Evolutionary conservation across 2,797 vertebrate genomes (phyloP), one percentile per base, ranked within the genome.

Genomic region (Myripristis murdjan): DNA sequence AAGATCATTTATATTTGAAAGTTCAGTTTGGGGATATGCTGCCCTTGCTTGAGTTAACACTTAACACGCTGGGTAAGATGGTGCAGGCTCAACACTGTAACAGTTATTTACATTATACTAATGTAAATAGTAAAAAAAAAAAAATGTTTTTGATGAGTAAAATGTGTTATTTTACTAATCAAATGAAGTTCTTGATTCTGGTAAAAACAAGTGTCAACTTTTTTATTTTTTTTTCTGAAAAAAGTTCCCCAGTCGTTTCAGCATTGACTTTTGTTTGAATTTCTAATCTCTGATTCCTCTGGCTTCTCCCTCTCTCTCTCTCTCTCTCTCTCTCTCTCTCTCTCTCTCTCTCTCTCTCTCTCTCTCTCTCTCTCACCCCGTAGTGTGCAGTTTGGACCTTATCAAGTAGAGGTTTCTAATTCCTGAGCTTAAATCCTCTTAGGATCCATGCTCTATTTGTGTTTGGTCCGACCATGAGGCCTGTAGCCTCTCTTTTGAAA

Each of bases 361-460:
- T 16, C 22, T 49, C 16, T 24, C 20, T 37, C 15, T 35, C n/a
- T 33, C 33, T 23, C 35, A 77, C 46, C 9, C 26, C 61, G 2
- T 69, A 64, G 58, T 70, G 73, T 48, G 74, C 8, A 15, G 67
- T 77, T 14, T 0, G 69, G 70, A 64, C 82, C 82, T 78, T 80
- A 89, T 77, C 70, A 76, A 94, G 89, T 1, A 79, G 89, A 83
- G 88, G 91, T 93, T 82, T 87, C 90, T 97, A 96, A 97, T 96
- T 96, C 95, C 93, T 92, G 90, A 88, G 87, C 47, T 78, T 55
- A 93, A 99, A 99, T 98, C 98, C 96, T 97, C 97, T 99, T 99
- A 99, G 79, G 88, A 92, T 85, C 77, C 89, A 81, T 85, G 89
- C 93, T 95, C 96, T 98, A 97, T 97, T 98, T 97, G 92, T 96